A percentile compares a stretch with the other conserved stretches of the same genome.
phyloP scores from a whole-genome alignment of 2,797 vertebrate genomes.

The Acanthis flammea region DNA sequence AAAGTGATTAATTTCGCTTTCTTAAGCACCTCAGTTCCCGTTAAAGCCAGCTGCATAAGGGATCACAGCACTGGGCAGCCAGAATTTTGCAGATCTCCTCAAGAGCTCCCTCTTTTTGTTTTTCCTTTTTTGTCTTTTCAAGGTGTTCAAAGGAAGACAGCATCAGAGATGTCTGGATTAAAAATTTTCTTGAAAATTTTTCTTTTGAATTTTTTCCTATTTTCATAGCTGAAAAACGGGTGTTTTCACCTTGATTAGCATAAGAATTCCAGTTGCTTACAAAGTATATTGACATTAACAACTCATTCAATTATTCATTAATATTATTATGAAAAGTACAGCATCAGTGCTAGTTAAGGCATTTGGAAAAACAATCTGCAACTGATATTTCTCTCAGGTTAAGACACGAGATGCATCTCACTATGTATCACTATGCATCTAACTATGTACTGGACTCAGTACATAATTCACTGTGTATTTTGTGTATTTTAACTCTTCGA shows the following conservation, averaged over 20 bases:
- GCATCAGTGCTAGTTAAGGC: neutral
- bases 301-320: neutral
- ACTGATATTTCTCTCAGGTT: neutral
- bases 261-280: neutral
- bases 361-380: neutral
- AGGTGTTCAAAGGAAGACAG: neutral
- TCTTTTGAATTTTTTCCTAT: neutral
- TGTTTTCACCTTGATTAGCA: neutral
- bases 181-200: neutral
- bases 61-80: neutral
- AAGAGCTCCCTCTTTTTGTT: neutral
- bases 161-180: neutral
- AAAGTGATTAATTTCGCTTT: neutral
- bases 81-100: neutral
- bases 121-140: neutral
- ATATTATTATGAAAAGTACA: neutral
- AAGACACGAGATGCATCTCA: fast-evolving
- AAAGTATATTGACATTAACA: neutral
- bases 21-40: neutral
- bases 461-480: neutral
- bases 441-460: neutral
- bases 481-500: neutral
- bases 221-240: neutral
- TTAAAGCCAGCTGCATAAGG: neutral
- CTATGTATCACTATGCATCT: neutral